phyloP scores from a whole-genome alignment of 1,140 invertebrate species.

The Leguminivora glycinivorella region DNA sequence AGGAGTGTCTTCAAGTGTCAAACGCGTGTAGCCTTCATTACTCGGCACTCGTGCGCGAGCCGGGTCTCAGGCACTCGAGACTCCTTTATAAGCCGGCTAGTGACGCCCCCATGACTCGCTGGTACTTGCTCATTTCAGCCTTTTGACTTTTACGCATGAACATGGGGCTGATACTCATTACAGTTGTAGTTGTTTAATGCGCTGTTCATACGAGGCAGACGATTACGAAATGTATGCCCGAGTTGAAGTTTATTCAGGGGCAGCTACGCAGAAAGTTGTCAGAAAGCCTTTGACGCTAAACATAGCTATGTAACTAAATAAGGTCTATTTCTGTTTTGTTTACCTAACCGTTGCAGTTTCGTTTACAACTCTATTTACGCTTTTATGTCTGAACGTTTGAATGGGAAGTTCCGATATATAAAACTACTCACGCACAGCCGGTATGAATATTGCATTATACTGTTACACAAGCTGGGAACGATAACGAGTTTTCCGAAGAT shows the following conservation, averaged over 20 bases:
- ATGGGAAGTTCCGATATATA: conserved; percentile 4
- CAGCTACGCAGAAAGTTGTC: conserved; percentile 5
- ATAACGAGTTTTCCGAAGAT: conserved; percentile 27
- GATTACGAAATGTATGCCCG: not conserved
- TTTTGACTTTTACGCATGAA: conserved; percentile 20
- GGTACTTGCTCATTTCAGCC: conserved; percentile 42
- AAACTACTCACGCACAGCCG: conserved; percentile 1
- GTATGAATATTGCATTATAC: conserved; percentile 24
- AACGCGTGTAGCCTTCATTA: conserved; percentile 36
- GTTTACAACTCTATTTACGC: not conserved
- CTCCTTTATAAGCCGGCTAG: conserved; percentile 47
- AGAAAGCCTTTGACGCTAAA: not conserved
- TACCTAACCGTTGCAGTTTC: not conserved
- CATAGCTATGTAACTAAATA: not conserved
- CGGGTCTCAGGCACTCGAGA: conserved; percentile 41
- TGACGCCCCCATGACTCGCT: conserved; percentile 31
- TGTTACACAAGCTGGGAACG: conserved; percentile 24
- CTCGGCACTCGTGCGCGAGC: conserved; percentile 36
- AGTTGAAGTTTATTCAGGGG: not conserved
- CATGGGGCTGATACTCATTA: conserved; percentile 7
- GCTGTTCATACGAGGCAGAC: not conserved
- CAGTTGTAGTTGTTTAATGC: conserved; percentile 4
- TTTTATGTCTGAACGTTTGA: not conserved
- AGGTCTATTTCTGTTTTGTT: not conserved
- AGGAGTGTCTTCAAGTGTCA: conserved; percentile 30